phyloP scores from a whole-genome alignment of 2,797 vertebrate species.

The Avahi laniger region DNA sequence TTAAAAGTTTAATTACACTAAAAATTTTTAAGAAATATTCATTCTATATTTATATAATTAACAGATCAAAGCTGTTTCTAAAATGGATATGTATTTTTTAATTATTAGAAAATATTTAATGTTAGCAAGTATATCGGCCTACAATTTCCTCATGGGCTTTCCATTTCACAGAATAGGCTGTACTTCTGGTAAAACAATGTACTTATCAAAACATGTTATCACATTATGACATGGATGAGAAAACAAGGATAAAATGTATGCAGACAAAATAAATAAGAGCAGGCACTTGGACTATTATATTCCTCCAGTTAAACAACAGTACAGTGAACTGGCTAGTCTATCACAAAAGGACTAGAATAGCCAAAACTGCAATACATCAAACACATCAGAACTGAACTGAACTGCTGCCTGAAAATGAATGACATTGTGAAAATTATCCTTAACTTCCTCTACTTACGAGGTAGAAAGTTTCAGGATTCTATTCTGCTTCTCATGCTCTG shows the following conservation, averaged over 20 bases:
- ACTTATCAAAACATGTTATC: background rate
- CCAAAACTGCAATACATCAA: background rate
- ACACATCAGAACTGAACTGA: fast-evolving
- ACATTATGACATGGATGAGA: background rate
- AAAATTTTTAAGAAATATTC: conserved; percentile 59
- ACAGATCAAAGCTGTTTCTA: conserved; percentile 61
- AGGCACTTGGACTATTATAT: background rate
- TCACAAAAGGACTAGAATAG: background rate
- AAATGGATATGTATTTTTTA: conserved; percentile 65
- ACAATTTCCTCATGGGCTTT: conserved; percentile 48
- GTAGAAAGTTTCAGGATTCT: background rate
- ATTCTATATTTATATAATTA: conserved; percentile 54
- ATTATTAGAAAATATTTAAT: conserved; percentile 62
- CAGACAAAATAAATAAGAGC: background rate
- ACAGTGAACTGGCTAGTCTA: background rate
- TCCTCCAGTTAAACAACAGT: background rate
- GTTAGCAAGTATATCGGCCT: conserved; percentile 42
- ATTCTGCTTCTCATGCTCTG: background rate
- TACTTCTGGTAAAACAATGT: conserved; percentile 54
- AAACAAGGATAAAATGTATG: background rate
- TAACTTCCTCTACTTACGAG: background rate
- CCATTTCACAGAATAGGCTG: conserved; percentile 39
- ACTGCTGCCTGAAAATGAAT: background rate
- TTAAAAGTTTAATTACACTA: conserved; percentile 57
- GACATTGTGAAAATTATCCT: too few species aligned